Evolutionary conservation across 2,797 vertebrate species (phyloP).

Genomic region (Eidolon dupreanum): DNA sequence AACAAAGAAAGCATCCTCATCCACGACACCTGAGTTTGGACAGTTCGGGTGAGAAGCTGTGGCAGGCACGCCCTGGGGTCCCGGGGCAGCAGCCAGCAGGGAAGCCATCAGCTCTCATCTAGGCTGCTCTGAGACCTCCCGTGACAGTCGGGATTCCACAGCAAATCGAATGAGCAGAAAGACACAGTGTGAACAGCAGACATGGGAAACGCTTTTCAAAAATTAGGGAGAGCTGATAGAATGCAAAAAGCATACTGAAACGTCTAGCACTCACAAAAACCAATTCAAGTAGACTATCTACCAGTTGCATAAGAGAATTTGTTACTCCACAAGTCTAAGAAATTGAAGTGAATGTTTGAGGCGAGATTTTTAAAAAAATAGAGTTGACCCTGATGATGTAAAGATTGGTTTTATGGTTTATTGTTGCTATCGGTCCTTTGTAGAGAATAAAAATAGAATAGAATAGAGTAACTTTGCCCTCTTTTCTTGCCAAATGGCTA

Average conservation of each 20-base stretch:
- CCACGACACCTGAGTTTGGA: neutral
- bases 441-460: neutral
- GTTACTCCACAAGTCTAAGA: neutral
- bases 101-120: neutral
- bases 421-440: neutral
- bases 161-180: neutral
- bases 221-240: neutral
- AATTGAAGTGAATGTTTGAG: neutral
- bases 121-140: neutral
- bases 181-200: neutral
- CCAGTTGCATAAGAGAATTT: neutral
- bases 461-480: neutral
- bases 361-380: neutral
- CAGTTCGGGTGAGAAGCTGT: neutral
- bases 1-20: neutral
- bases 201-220: neutral
- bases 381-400: neutral
- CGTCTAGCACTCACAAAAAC: neutral
- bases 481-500: neutral
- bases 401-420: neutral
- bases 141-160: neutral
- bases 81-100: neutral
- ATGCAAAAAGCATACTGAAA: neutral
- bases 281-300: neutral
- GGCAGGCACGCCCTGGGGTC: neutral